phyloP scores from a whole-genome alignment of 2,888 invertebrate genomes.

The Synanthedon tipuliformis region DNA sequence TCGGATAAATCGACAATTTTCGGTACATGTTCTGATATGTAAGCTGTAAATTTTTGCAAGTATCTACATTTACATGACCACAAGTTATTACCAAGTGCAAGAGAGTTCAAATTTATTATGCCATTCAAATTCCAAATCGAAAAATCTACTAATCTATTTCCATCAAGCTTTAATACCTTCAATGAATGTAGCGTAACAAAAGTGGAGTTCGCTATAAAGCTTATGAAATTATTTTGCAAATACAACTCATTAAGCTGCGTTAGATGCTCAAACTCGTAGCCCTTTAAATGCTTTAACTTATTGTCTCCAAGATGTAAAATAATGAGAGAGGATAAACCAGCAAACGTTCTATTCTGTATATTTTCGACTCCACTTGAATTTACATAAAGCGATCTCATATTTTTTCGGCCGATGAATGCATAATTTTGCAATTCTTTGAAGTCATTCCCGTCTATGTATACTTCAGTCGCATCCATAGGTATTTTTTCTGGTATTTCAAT shows the following conservation, averaged over 20 bases:
- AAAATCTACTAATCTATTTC: slow-evolving; percentile 83
- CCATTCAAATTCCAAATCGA: slow-evolving; percentile 79
- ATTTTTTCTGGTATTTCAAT: slow-evolving; percentile 84
- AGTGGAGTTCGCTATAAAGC: slow-evolving; percentile 81
- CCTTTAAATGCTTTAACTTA: slow-evolving; percentile 80
- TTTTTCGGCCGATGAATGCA: slow-evolving; percentile 91
- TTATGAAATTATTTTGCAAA: slow-evolving; percentile 86
- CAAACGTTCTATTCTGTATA: slow-evolving; percentile 89
- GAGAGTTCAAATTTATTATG: slow-evolving; percentile 75
- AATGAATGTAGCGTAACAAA: slow-evolving; percentile 80
- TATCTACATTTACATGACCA: slow-evolving; percentile 94
- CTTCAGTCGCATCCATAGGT: slow-evolving; percentile 94
- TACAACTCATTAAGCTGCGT: slow-evolving; percentile 84
- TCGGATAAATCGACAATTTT: slow-evolving; percentile 81
- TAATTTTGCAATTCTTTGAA: slow-evolving; percentile 87
- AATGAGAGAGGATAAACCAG: slow-evolving; percentile 83
- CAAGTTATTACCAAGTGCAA: slow-evolving; percentile 85
- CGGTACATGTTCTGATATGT: slow-evolving; percentile 81
- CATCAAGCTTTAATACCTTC: slow-evolving; percentile 83
- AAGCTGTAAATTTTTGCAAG: slow-evolving; percentile 83
- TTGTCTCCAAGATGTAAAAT: slow-evolving; percentile 88
- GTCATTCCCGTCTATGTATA: slow-evolving; percentile 92
- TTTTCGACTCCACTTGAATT: slow-evolving; percentile 86
- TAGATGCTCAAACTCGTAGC: slow-evolving; percentile 87
- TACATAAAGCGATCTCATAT: slow-evolving; percentile 86